Conservation (phyloP, 2,113 vertebrate species). For the Lepidiolamprologus cunningtoni region DNA sequence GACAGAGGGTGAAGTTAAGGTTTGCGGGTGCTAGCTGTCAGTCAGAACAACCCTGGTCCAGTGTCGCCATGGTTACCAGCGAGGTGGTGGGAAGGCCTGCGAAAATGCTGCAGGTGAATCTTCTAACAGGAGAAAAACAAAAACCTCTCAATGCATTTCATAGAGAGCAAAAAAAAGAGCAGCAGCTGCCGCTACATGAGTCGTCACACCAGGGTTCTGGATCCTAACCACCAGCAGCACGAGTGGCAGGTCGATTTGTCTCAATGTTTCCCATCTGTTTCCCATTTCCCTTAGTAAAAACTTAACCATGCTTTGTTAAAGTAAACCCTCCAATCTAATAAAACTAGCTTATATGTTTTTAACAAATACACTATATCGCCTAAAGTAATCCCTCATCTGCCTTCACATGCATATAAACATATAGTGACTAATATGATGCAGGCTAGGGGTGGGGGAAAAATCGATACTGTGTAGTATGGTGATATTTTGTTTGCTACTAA, state of each 20-base stretch:
- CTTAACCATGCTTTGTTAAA: not conserved
- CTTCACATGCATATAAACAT: not conserved
- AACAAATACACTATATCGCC: not conserved
- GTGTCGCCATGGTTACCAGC: conserved; percentile 16
- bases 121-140: not conserved
- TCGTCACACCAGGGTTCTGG: not conserved
- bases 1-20: conserved; percentile 54
- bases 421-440: not conserved
- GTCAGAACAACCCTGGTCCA: conserved; percentile 25
- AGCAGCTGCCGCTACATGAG: not conserved
- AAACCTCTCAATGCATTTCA: not conserved
- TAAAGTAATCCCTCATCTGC: accelerated
- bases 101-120: not conserved
- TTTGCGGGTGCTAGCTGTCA: conserved; percentile 50
- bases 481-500: too few species aligned
- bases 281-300: not conserved
- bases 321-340: not conserved
- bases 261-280: not conserved
- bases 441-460: too few species aligned
- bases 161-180: not conserved
- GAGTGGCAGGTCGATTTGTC: not conserved
- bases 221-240: not conserved
- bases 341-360: not conserved
- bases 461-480: accelerated
- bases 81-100: not conserved